Conservation (phyloP, 2,113 vertebrate species). For the Scomber scombrus region DNA sequence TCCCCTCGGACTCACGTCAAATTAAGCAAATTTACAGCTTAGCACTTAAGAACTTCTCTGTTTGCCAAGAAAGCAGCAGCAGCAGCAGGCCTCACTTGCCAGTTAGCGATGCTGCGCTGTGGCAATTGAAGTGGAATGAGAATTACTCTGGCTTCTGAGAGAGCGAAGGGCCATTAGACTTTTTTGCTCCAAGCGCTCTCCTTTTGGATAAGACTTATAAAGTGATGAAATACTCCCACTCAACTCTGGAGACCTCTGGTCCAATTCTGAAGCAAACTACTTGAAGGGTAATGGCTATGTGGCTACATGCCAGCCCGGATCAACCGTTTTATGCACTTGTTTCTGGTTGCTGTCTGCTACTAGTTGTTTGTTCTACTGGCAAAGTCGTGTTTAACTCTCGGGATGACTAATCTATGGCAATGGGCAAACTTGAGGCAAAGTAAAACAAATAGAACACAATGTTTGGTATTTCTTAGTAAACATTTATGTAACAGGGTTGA, state of each 20-base stretch:
- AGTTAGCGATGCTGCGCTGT: conserved; percentile 64
- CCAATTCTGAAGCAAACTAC: conserved; percentile 72
- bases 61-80: conserved; percentile 83
- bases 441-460: conserved; percentile 80
- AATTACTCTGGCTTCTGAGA: conserved; percentile 68
- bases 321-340: conserved; percentile 61
- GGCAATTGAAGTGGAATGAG: conserved; percentile 70
- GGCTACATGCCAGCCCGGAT: conserved; percentile 69
- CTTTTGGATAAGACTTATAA: conserved; percentile 72
- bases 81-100: conserved; percentile 61
- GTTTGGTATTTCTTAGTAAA: conserved; percentile 82
- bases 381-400: conserved; percentile 69
- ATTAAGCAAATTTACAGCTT: conserved; percentile 88
- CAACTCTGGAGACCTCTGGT: conserved; percentile 72
- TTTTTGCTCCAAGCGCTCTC: conserved; percentile 65
- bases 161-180: conserved; percentile 48
- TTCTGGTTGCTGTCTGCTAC: conserved; percentile 70
- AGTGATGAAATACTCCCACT: conserved; percentile 73
- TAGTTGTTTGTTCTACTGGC: conserved; percentile 73
- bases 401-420: conserved; percentile 71
- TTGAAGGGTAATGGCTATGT: conserved; percentile 78
- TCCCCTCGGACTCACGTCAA: conserved; percentile 84
- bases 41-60: conserved; percentile 83
- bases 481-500: conserved; percentile 74
- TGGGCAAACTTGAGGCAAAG: conserved; percentile 72